Evolutionary conservation across 1,140 invertebrate species (phyloP).

Genomic region (Hyposmocoma kahamanoa): DNA sequence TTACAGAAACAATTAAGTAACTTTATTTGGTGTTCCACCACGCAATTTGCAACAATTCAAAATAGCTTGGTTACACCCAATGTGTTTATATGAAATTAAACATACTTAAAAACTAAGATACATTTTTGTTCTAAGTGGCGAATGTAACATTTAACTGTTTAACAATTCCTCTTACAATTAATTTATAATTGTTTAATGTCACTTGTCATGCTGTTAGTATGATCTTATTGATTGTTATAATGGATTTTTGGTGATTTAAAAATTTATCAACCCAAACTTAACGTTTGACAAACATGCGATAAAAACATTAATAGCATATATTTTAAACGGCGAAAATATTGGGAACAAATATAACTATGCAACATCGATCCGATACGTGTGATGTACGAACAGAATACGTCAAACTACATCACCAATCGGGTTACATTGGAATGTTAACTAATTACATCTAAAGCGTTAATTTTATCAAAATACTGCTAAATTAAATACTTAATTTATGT

Average conservation of each 20-base stretch:
- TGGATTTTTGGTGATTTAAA: conserved; percentile 34
- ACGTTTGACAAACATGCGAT: conserved; percentile 23
- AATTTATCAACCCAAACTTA: conserved; percentile 28
- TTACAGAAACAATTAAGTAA: not conserved
- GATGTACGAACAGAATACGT: conserved; percentile 4
- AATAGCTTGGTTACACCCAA: not conserved
- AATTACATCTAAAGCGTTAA: conserved; percentile 50
- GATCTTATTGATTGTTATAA: conserved; percentile 26
- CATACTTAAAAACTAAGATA: conserved; percentile 37
- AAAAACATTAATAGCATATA: too few relatives aligned
- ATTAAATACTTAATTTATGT: conserved; percentile 58
- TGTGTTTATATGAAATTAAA: conserved; percentile 4
- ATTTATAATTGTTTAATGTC: conserved; percentile 31
- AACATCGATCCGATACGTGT: not conserved
- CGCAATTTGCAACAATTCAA: not conserved
- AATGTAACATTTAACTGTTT: conserved; percentile 18
- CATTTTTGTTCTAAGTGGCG: conserved; percentile 40
- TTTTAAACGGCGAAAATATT: conserved; percentile 4
- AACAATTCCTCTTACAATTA: conserved; percentile 31
- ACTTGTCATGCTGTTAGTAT: conserved; percentile 61
- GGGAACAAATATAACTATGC: conserved; percentile 1
- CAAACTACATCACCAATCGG: not conserved
- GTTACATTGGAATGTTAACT: conserved; percentile 59
- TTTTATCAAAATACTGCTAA: conserved; percentile 55
- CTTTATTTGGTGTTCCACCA: not conserved